A percentile compares a stretch with the other conserved stretches of the same genome.
phyloP scores from a whole-genome alignment of 1,140 invertebrate genomes.

The Hydropsyche tenuis region DNA sequence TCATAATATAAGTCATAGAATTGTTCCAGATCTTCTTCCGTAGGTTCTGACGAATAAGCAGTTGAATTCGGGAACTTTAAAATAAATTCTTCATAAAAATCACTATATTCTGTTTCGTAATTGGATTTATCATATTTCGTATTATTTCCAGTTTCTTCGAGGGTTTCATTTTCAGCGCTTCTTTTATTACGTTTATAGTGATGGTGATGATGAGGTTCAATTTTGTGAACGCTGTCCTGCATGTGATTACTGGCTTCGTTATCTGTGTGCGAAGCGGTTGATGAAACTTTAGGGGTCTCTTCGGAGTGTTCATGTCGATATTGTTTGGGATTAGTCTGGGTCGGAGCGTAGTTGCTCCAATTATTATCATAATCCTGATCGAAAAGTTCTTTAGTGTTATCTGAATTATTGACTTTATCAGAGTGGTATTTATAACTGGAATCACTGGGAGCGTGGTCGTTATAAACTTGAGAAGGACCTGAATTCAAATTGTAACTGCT shows the following conservation, averaged over 20 bases:
- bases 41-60: neutral
- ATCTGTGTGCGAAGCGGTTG: neutral
- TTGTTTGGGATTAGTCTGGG: neutral
- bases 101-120: slow-evolving; percentile 1
- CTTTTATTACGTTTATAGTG: neutral
- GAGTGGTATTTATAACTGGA: neutral
- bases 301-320: neutral
- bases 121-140: too few species aligned
- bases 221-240: neutral
- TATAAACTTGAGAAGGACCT: too few species aligned
- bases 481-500: neutral
- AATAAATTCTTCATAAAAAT: neutral
- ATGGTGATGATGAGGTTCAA: neutral
- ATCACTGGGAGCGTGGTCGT: neutral
- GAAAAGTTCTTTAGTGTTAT: neutral
- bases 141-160: too few species aligned
- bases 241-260: neutral
- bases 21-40: neutral
- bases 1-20: neutral
- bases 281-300: neutral
- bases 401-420: neutral
- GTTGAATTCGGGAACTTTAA: neutral
- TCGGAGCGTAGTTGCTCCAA: neutral
- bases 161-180: too few species aligned
- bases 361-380: neutral